Conservation (phyloP, 2,113 vertebrate genomes). For the Ciconia boyciana region DNA sequence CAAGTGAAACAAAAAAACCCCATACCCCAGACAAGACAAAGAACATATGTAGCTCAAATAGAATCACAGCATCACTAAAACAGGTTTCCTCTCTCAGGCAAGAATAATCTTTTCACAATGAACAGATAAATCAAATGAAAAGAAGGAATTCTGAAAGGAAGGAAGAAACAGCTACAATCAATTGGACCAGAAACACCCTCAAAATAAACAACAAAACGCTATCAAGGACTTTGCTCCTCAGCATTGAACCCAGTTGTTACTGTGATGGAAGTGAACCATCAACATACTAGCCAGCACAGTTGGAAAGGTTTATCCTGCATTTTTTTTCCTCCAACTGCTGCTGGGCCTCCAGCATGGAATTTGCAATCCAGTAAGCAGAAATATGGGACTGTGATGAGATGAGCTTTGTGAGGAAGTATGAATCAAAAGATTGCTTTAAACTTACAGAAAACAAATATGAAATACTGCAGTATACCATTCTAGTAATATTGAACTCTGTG, state of each 20-base stretch:
- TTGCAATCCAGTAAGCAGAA: not conserved
- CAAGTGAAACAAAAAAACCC: not conserved
- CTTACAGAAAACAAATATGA: not conserved
- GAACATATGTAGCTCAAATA: not conserved
- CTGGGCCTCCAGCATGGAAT: not conserved
- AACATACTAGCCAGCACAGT: not conserved
- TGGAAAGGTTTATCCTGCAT: not conserved
- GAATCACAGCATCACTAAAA: not conserved
- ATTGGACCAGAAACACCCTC: not conserved
- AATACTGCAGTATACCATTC: not conserved
- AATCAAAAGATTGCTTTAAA: not conserved
- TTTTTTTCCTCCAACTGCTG: not conserved
- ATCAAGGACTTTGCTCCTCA: not conserved
- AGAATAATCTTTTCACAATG: not conserved
- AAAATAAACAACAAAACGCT: not conserved
- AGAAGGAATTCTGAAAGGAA: not conserved
- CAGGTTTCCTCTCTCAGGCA: not conserved
- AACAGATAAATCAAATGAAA: not conserved
- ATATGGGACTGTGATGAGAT: not conserved
- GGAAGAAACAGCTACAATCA: not conserved
- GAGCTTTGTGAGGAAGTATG: not conserved
- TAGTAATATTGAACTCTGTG: not conserved
- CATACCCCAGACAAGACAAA: not conserved
- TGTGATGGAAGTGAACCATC: not conserved
- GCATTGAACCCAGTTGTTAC: not conserved